A percentile compares a stretch with the other conserved stretches of the same genome.
Evolutionary conservation across 1,140 invertebrate species (phyloP).

Genomic region (Caenorhabditis inopinata): DNA sequence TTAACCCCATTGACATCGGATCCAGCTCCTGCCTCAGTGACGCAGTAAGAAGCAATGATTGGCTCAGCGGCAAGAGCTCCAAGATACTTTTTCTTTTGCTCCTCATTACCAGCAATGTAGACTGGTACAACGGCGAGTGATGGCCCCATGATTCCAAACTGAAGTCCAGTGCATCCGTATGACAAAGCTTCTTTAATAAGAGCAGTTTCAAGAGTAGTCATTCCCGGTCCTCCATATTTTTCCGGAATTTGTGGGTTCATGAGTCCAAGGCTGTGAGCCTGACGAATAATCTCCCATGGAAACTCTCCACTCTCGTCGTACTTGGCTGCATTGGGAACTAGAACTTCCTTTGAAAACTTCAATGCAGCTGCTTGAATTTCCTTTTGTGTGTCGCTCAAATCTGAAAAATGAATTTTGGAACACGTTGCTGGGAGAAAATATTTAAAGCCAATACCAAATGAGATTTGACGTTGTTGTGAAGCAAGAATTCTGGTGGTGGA

Average conservation of each 20-base stretch:
- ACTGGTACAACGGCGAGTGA: conserved; percentile 87
- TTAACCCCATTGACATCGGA: conserved; percentile 74
- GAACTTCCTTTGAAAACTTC: conserved; percentile 86
- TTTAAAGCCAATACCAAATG: no score
- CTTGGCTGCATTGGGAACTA: conserved; percentile 83
- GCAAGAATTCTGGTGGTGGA: neutral
- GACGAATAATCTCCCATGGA: conserved; percentile 91
- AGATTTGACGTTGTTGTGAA: neutral
- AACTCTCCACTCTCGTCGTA: conserved; percentile 87
- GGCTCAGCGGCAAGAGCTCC: conserved; percentile 64
- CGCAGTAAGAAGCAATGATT: conserved; percentile 76
- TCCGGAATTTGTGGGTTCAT: conserved; percentile 82
- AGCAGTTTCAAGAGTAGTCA: conserved; percentile 76
- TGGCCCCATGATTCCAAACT: conserved; percentile 76
- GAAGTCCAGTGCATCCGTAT: conserved; percentile 90
- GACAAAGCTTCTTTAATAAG: conserved; percentile 85
- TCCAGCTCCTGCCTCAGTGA: conserved; percentile 85
- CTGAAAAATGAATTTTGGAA: conserved; percentile 55
- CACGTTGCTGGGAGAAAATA: no score
- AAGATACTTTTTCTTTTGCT: conserved; percentile 89
- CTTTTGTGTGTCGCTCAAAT: conserved; percentile 62
- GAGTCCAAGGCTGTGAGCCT: conserved; percentile 85
- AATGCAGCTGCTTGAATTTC: conserved; percentile 83
- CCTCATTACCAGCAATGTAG: conserved; percentile 79
- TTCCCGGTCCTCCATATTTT: conserved; percentile 69